phyloP scores from a whole-genome alignment of 2,888 invertebrate species.

The Rhamnusium bicolor region DNA sequence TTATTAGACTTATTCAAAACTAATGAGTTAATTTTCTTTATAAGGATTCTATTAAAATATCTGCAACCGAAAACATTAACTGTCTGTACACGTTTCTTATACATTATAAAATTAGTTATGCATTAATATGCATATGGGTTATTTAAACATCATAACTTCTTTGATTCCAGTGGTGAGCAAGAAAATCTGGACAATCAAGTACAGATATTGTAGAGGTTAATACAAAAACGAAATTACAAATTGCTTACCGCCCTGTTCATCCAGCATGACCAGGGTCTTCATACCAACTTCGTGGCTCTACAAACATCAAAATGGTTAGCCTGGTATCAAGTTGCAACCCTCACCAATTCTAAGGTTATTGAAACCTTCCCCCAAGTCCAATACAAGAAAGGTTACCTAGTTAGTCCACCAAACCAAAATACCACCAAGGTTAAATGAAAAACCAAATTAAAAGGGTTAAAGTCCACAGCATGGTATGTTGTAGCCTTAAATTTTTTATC shows the following conservation, averaged over 20 bases:
- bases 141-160: not conserved
- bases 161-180: not conserved
- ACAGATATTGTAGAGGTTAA: slow-evolving; percentile 30
- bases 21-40: too few relatives aligned
- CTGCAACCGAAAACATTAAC: too few relatives aligned
- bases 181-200: not conserved
- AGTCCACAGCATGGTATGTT: slow-evolving; percentile 1
- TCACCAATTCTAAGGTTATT: slow-evolving; percentile 29
- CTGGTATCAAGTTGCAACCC: slow-evolving; percentile 41
- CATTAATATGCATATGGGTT: too few relatives aligned
- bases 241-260: slow-evolving; percentile 99
- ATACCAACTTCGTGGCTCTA: slow-evolving; percentile 99
- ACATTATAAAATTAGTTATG: too few relatives aligned
- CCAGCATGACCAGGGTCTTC: slow-evolving; percentile 99
- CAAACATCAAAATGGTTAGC: slow-evolving; percentile 74
- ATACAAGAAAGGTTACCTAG: slow-evolving; percentile 11
- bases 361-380: slow-evolving; percentile 22
- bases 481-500: slow-evolving; percentile 17
- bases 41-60: too few relatives aligned
- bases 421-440: slow-evolving; percentile 30
- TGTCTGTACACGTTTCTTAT: too few relatives aligned
- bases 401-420: slow-evolving; percentile 40
- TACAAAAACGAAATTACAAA: slow-evolving; percentile 67
- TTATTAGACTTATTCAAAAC: too few relatives aligned
- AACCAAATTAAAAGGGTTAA: slow-evolving; percentile 20